Conservation (phyloP, 92 coral and sea anemone genomes). For the Actinostola sp. region DNA sequence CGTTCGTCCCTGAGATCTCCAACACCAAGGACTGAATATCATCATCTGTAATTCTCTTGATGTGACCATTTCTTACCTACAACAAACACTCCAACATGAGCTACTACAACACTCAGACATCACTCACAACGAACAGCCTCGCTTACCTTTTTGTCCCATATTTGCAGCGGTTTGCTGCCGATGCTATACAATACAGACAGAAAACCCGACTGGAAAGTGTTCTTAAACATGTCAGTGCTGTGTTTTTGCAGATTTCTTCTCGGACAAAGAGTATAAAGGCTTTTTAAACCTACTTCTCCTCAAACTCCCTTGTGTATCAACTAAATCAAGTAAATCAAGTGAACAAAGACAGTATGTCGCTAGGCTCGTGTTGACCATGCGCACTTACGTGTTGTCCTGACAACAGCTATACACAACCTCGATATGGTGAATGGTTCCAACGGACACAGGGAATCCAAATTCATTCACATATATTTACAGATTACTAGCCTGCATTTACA, state of each 20-base stretch:
- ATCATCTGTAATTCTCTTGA: slow-evolving; percentile 97
- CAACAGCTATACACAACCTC: slow-evolving; percentile 33
- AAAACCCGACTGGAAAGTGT: slow-evolving; percentile 98
- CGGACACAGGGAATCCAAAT: slow-evolving; percentile 16
- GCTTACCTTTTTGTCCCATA: too few relatives aligned
- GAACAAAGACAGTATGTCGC: slow-evolving; percentile 70
- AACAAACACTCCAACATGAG: slow-evolving; percentile 3
- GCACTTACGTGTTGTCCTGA: slow-evolving; percentile 58
- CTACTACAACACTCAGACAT: not conserved
- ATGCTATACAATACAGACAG: slow-evolving; percentile 97
- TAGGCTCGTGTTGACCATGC: slow-evolving; percentile 85
- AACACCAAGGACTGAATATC: slow-evolving; percentile 97
- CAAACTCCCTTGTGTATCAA: slow-evolving; percentile 7
- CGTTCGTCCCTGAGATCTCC: slow-evolving; percentile 98
- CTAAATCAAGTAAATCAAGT: slow-evolving; percentile 54
- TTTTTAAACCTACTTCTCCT: not conserved
- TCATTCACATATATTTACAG: too few relatives aligned
- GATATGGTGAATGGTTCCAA: slow-evolving; percentile 11
- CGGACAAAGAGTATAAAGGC: slow-evolving; percentile 4
- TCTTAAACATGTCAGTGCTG: slow-evolving; percentile 83
- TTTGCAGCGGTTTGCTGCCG: slow-evolving; percentile 98
- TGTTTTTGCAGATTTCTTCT: not conserved
- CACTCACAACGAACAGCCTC: too few relatives aligned
- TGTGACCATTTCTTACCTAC: slow-evolving; percentile 97
- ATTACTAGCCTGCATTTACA: too few relatives aligned